Base-by-base conservation (phyloP, 2,113 vertebrate genomes). In the Cololabis saira region DNA sequence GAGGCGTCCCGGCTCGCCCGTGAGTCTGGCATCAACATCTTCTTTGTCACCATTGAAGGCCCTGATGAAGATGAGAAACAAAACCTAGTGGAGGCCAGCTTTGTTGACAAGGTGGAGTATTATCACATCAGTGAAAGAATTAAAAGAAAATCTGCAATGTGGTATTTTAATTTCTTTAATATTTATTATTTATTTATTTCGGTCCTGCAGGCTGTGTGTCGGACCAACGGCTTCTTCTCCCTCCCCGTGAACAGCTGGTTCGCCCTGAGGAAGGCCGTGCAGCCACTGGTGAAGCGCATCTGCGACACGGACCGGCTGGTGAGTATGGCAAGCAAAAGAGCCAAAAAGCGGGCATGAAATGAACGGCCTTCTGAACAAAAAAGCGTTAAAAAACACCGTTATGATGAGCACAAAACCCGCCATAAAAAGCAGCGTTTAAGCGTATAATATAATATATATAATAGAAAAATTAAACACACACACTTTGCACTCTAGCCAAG, bases 21-120 rank as follows among this genome's bases (percentile, higher is more conserved):
- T 30, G 98, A 99, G 90, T 97, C 97, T 0, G 98, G 98, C 67
- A 97, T 98, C 92, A 99, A 99, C 76, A 95, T 99, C 72, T 99
- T 99, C 90, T 98, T 99, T 71, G 94, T 99, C 86, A 99, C 97
- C 63, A 91, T 99, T 12, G 98, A 99, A 88, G 96, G 94, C 33
- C 93, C 98, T 0, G 91, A 93, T 55, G 95, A 97, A 61, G 94
- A 81, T 0, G 98, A 99, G 87, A 98, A 95, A 59, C 93, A 95
- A 57, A 94, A 93, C 0, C 80, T 99, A 71, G 70, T 93, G 0
- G 98, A 99, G 84, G 68, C 91, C 30, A 93, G 96, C 89, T 99
- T 98, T 85, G 95, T 98, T n/a, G 95, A 96, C 73, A 99, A 99
- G 96, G 98, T 99, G 86, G 12, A 21, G 30, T 18, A 4, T 16